Percentiles rank a stretch among this genome's conserved stretches.
These are phyloP conservation scores for Tympanoctomys barrerae DNA, from an alignment of 2,797 vertebrate species.

Conservation along the genomic window DNA sequence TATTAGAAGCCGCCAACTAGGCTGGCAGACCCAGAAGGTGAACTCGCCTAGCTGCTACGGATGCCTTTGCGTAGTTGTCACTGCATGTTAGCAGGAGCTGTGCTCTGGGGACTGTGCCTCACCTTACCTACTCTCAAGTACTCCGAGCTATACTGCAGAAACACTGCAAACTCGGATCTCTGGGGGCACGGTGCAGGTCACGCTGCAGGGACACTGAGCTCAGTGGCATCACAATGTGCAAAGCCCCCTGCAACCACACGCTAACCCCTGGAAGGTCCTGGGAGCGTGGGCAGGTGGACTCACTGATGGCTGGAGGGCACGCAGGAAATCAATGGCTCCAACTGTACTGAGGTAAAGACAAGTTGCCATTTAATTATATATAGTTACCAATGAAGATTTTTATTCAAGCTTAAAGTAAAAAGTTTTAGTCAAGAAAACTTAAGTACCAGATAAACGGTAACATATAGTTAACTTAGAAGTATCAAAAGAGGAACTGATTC, in stretches of 20 bases:
- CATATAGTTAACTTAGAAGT: constrained; percentile 77
- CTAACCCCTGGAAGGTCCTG: constrained; percentile 61
- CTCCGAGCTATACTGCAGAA: constrained; percentile 60
- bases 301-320: constrained; percentile 74
- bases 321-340: constrained; percentile 51
- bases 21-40: constrained; percentile 43
- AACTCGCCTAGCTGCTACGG: constrained; percentile 56
- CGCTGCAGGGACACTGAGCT: too few relatives aligned
- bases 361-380: constrained; percentile 83
- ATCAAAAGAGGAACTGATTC: constrained; percentile 80
- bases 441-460: constrained; percentile 80
- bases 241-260: constrained; percentile 45
- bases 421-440: constrained; percentile 79
- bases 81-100: constrained; percentile 51
- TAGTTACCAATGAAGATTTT: constrained; percentile 83
- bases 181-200: neutral
- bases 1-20: constrained; percentile 22
- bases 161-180: constrained; percentile 61
- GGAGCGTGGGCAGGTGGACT: constrained; percentile 19
- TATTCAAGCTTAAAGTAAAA: constrained; percentile 84
- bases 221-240: too few relatives aligned
- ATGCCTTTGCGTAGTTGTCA: constrained; percentile 77
- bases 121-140: constrained; percentile 63
- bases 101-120: neutral
- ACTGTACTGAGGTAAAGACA: constrained; percentile 83